Base-by-base conservation (phyloP, 2,797 vertebrate genomes). In the Eulemur coronatus region DNA sequence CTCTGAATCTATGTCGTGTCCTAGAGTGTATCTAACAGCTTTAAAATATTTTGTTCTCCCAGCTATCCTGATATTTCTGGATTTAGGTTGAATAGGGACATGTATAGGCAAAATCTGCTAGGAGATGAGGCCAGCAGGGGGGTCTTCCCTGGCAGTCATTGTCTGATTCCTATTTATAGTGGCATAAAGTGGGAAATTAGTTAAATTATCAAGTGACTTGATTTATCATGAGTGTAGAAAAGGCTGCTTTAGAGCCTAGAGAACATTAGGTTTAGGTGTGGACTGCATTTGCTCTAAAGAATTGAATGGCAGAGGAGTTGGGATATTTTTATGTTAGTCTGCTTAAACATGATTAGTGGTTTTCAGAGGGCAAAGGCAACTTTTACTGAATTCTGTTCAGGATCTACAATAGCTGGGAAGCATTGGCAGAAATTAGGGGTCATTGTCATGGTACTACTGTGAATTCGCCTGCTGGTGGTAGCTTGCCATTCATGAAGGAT, bases 401-500 rank as follows among this genome's bases (percentile, higher is more conserved):
- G 38, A 79, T 89, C 75, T 94, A 15, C 76, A 59, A 24, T 91
- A 89, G 33, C 80, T 55, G 52, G 59, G 72, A 89, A 52, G 43
- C 55, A 35, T 92, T 92, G 61, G 72, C 76, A 90, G 78, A 69
- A 90, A 78, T 28, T 82, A 3, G 79, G 80, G 55, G 82, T 95
- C 79, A 67, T 43, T 73, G 18, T 87, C 61, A 2, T 78, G 88
- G 55, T 86, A 20, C 65, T 92, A 22, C 82, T 95, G 1, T n/a
- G 46, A 95, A 76, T 92, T 90, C 41, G 13, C 91, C 84, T 72
- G 20, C 50, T 97, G 91, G 89, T 88, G 81, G 81, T 91, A 76
- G 55, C 93, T 96, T 91, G 86, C 72, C 84, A 92, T 94, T 97
- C 91, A 61, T 84, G 79, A 96, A 87, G 85, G 79, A 91, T 65